Evolutionary conservation across 2,113 vertebrate genomes (phyloP).

Genomic region (Tympanuchus pallidicinctus): DNA sequence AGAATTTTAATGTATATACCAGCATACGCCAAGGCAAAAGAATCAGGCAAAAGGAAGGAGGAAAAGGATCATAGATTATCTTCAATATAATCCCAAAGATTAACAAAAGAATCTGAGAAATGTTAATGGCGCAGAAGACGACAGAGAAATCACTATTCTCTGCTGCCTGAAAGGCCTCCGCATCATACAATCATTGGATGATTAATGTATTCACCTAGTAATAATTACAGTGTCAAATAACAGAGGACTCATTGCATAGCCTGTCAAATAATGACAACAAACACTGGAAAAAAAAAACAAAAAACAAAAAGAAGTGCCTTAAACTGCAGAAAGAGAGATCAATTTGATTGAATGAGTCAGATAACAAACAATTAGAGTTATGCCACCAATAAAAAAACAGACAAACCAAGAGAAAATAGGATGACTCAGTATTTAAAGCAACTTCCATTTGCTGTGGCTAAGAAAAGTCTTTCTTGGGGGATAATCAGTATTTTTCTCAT

Average conservation of each 20-base stretch:
- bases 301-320: not conserved
- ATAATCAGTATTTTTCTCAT: rapidly evolving
- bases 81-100: not conserved
- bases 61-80: not conserved
- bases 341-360: not conserved
- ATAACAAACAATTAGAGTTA: not conserved
- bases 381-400: not conserved
- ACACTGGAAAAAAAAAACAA: not conserved
- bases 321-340: not conserved
- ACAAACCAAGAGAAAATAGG: not conserved
- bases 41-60: not conserved
- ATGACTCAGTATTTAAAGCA: not conserved
- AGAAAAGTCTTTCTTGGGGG: not conserved
- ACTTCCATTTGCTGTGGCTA: not conserved
- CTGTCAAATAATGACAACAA: not conserved
- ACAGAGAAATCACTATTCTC: not conserved
- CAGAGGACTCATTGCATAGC: not conserved
- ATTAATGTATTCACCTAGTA: not conserved
- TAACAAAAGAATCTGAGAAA: not conserved
- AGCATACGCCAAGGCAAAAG: not conserved
- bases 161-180: not conserved
- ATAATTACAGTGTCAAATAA: not conserved
- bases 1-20: not conserved
- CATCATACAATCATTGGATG: not conserved
- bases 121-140: not conserved